Percentiles rank a stretch among this genome's conserved stretches.
Evolutionary conservation across 2,888 invertebrate species (phyloP).

Genomic region (Blastobasis lacticolella): DNA sequence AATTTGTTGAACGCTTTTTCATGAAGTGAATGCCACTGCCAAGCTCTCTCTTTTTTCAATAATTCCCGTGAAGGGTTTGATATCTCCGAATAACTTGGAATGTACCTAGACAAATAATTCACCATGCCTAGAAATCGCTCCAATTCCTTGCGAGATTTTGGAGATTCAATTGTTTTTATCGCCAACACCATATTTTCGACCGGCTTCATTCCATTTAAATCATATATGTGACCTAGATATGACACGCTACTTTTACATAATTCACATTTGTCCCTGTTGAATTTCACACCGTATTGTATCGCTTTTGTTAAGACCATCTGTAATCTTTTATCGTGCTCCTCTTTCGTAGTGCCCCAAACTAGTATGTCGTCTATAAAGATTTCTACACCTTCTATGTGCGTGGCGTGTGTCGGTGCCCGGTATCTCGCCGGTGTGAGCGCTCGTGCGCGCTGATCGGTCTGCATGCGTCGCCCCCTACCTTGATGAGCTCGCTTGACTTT

Average conservation of each 20-base stretch:
- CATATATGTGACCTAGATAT: conserved; percentile 3
- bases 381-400: no score
- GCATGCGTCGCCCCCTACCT: no score
- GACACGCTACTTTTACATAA: conserved; percentile 1
- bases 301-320: conserved; percentile 1
- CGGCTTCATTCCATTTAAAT: conserved; percentile 3
- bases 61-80: conserved; percentile 5
- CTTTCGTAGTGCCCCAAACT: conserved; percentile 4
- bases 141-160: neutral
- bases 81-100: conserved; percentile 4
- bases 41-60: conserved; percentile 3
- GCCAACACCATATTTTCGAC: neutral
- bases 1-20: conserved; percentile 1
- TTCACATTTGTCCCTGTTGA: conserved; percentile 4
- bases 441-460: no score
- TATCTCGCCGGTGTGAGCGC: no score
- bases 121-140: conserved; percentile 3
- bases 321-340: conserved; percentile 10
- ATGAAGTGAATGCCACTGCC: conserved; percentile 4
- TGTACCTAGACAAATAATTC: conserved; percentile 5
- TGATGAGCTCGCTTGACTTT: no score
- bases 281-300: conserved; percentile 3
- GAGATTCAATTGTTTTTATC: neutral
- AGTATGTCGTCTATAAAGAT: conserved; percentile 8
- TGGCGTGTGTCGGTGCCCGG: no score